These are phyloP conservation scores for Dendrophyllia cribrosa DNA, from an alignment of 64 coral and sea anemone genomes.

Conservation along the genomic window DNA sequence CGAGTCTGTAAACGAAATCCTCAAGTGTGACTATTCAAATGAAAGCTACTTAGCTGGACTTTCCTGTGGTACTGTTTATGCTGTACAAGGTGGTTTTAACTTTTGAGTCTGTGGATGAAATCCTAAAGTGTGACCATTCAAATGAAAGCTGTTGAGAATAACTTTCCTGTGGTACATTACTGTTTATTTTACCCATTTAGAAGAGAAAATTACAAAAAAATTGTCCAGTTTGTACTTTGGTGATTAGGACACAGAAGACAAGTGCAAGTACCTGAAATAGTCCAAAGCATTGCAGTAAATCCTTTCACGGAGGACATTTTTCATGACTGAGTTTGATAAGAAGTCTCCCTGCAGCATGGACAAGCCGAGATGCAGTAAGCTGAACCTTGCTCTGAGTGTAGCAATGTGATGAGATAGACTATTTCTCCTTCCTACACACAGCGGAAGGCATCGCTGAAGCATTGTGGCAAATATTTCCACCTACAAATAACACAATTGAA, in stretches of 20 bases:
- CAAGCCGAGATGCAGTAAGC: conserved; percentile 86
- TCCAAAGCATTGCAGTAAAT: conserved; percentile 96
- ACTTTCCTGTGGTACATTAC: too few species aligned
- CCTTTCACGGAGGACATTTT: conserved; percentile 94
- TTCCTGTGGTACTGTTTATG: too few species aligned
- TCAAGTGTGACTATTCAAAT: not conserved
- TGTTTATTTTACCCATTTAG: too few species aligned
- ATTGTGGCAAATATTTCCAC: conserved; percentile 89
- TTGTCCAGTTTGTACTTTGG: too few species aligned
- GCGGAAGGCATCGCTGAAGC: conserved; percentile 83
- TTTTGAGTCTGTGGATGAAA: too few species aligned
- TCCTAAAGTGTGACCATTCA: too few species aligned
- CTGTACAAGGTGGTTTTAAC: too few species aligned
- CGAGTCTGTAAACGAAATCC: not conserved
- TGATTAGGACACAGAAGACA: not conserved
- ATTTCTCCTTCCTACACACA: conserved; percentile 63
- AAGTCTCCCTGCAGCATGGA: conserved; percentile 90
- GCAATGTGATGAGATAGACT: conserved; percentile 88
- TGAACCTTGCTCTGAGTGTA: conserved; percentile 80
- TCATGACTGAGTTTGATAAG: conserved; percentile 80
- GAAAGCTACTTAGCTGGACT: too few species aligned
- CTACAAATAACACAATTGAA: conserved; percentile 8
- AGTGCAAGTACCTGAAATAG: conserved; percentile 81
- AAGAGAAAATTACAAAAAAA: too few species aligned
- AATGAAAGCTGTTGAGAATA: too few species aligned